phyloP scores from a whole-genome alignment of 1,140 invertebrate species.

The Drosophila chauvacae region DNA sequence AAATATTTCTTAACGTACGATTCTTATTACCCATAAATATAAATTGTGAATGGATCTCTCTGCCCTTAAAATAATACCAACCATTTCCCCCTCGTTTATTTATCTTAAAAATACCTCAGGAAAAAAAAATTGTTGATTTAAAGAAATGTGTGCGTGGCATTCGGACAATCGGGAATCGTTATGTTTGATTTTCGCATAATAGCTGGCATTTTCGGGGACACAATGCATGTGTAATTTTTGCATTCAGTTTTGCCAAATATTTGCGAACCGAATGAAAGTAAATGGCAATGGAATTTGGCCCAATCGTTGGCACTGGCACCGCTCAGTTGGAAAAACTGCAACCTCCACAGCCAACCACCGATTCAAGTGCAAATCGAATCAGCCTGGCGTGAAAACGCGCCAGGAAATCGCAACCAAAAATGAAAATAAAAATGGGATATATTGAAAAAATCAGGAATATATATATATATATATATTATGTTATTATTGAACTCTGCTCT shows the following conservation, averaged over 20 bases:
- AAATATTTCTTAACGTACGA: background rate
- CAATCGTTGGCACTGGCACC: conserved; percentile 19
- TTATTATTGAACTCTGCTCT: conserved; percentile 67
- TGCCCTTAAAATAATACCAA: conserved; percentile 5
- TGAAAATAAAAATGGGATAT: conserved; percentile 3
- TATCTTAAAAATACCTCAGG: background rate
- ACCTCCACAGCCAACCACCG: conserved; percentile 18
- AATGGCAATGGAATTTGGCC: conserved; percentile 36
- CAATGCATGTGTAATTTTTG: conserved; percentile 42
- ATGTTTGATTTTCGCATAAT: conserved; percentile 40
- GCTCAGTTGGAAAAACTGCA: conserved; percentile 39
- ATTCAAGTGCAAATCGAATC: conserved; percentile 68
- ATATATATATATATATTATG: conserved; percentile 58
- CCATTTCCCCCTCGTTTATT: background rate
- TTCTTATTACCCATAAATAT: background rate
- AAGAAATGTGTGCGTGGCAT: conserved; percentile 17
- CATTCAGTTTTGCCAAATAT: conserved; percentile 38
- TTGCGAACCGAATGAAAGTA: conserved; percentile 30
- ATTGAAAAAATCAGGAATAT: conserved; percentile 19
- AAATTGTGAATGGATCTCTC: background rate
- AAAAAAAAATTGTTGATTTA: conserved; percentile 22
- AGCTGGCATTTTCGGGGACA: conserved; percentile 1
- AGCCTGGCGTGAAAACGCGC: conserved; percentile 51
- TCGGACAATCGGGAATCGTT: conserved; percentile 19
- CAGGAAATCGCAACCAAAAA: conserved; percentile 44